Base-by-base conservation (phyloP, 2,113 vertebrate genomes). In the Murina feae region DNA sequence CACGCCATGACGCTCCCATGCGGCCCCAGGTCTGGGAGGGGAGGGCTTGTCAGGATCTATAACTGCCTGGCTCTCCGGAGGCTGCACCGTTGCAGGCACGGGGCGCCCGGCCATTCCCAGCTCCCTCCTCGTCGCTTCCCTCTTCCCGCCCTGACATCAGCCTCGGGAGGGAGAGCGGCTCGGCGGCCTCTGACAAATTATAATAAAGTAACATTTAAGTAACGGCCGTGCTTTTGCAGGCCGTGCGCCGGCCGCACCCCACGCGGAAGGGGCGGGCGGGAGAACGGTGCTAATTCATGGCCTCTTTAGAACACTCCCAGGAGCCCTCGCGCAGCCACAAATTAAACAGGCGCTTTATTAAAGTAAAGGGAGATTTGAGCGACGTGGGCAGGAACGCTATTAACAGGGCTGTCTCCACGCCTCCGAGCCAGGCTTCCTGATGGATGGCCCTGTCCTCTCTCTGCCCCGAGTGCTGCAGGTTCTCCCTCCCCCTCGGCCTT, bases 281-380 rank as follows among this genome's bases (percentile, higher is more conserved):
- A 83, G 72, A 51, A 91, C 0, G 2, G 20, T 42, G 90, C 66
- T 92, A 47, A 97, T 94, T 92, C 92, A 96, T 1, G 80, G 80
- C 72, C 72, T 81, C 76, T 79, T 80, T 90, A 93, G 88, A 74
- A 88, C 88, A 66, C 86, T 93, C 94, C 72, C 91, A 84, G 90
- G 95, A 82, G 53, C 71, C 55, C 60, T 95, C 95, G 30, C 0
- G 9, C 93, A 92, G 89, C 25, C 35, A n/a, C 89, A 97, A 95
- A 94, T 95, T 95, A 88, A 91, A 90, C 2, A 30, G 42, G 89
- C 82, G 60, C 79, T 82, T 90, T 63, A 93, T 39, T 92, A 87
- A 44, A 2, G 81, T 18, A 76, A 25, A 80, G 82, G 85, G 80
- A 23, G 91, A 87, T 84, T 85, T 92, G 93, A 7, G 94, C 25